Evolutionary conservation across 2,888 invertebrate species (phyloP).

Genomic region (Drosophila leonis): DNA sequence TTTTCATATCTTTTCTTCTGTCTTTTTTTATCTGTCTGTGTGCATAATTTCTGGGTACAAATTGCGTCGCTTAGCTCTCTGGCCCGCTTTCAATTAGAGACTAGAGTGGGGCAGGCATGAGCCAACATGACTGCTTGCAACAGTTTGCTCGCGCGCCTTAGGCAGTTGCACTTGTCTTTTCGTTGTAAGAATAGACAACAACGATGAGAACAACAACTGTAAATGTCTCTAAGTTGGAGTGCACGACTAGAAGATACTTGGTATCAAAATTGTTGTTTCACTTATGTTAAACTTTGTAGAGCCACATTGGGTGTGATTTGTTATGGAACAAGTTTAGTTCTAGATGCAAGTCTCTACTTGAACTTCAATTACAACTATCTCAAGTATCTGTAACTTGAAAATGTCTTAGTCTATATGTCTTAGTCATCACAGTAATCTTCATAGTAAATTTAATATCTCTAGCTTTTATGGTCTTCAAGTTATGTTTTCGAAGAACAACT

Average conservation of each 20-base stretch:
- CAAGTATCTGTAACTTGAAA: too few species aligned
- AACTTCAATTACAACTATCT: too few species aligned
- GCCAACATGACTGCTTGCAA: conserved; percentile 55
- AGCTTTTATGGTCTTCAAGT: too few species aligned
- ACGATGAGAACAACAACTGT: background rate
- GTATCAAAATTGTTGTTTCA: background rate
- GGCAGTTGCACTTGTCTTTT: conserved; percentile 58
- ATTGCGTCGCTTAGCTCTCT: conserved; percentile 55
- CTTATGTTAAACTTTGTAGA: background rate
- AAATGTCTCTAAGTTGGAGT: background rate
- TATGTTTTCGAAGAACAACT: too few species aligned
- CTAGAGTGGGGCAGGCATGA: conserved; percentile 20
- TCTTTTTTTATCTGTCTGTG: conserved; percentile 26
- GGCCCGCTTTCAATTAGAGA: conserved; percentile 70
- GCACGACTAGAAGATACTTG: background rate
- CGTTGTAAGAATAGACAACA: conserved; percentile 37
- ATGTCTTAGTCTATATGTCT: too few species aligned
- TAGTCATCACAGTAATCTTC: too few species aligned
- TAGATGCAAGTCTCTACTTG: too few species aligned
- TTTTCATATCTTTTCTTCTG: background rate
- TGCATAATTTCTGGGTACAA: conserved; percentile 43
- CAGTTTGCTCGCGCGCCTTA: conserved; percentile 56
- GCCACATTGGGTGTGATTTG: background rate
- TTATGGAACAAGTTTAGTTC: background rate
- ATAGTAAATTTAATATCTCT: too few species aligned